These are phyloP conservation scores for Maniola hyperantus DNA, from an alignment of 2,888 invertebrate species.

Conservation along the genomic window DNA sequence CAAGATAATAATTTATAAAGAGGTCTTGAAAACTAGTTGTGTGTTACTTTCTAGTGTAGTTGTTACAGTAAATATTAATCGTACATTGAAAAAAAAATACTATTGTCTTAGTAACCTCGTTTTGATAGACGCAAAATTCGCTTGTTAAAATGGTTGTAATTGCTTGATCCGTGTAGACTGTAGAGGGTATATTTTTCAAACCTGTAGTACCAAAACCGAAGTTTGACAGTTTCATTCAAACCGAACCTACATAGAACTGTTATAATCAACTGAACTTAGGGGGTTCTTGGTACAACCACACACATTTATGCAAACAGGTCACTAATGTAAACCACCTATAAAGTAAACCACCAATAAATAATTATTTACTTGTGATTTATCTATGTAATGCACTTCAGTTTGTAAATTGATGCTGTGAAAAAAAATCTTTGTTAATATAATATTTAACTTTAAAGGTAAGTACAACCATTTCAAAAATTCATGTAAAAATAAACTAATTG, in stretches of 20 bases:
- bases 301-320: too few relatives aligned
- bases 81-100: conserved; percentile 1
- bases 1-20: conserved; percentile 48
- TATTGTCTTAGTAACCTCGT: conserved; percentile 14
- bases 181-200: not conserved
- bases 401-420: too few relatives aligned
- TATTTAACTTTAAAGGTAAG: not conserved
- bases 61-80: conserved; percentile 28
- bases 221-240: too few relatives aligned
- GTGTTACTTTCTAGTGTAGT: conserved; percentile 35
- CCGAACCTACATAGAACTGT: too few relatives aligned
- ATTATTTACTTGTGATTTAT: too few relatives aligned
- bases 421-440: not conserved
- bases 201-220: too few relatives aligned
- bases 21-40: conserved; percentile 40
- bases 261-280: too few relatives aligned
- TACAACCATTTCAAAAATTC: conserved; percentile 22
- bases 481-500: conserved; percentile 20
- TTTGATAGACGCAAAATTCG: conserved; percentile 16
- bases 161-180: conserved; percentile 19
- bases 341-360: too few relatives aligned
- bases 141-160: conserved; percentile 21
- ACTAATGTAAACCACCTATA: too few relatives aligned
- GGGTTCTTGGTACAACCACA: too few relatives aligned
- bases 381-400: too few relatives aligned